Evolutionary conservation across 2,888 invertebrate species (phyloP), one percentile per base, ranked within the genome.

Genomic region (Habrosyne pyritoides): DNA sequence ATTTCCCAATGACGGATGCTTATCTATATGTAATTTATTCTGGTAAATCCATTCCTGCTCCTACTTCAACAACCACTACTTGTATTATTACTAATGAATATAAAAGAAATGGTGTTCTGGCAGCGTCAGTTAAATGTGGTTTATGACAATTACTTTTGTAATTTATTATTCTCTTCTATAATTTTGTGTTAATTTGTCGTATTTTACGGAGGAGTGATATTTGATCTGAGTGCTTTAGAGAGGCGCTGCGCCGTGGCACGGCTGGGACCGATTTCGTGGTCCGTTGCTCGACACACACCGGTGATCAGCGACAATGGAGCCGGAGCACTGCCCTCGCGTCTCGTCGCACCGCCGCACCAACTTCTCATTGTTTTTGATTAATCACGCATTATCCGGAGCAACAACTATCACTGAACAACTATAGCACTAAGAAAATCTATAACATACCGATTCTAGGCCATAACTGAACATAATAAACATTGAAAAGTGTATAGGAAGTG

Each of bases 191-290:
- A 36, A 36, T 42, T 42, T 18, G 18, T 42, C 42, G 42, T 42
- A 2, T 18, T 54, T 56, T 57, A 50, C 33, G 52, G 56, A 51
- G 33, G 47, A 51, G 47, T 21, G 36, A 55, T 53, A 53, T 36
- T 55, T 59, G 52, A 51, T 56, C 33, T 55, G 53, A 56, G 53
- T 47, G 52, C 24, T 51, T 48, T 48, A 28, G 54, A 63, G 57
- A 67, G 57, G 59, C 70, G 63, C 65, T 64, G 66, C 67, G 68
- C 67, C 69, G 60, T 61, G 64, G 61, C 71, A 75, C 71, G 79
- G 77, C 81, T 83, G 80, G 82, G 82, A 87, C 75, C 87, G 90
- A 91, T 91, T 90, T 91, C 86, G 87, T 89, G 90, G 84, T 90
- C 84, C 81, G 85, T 78, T 87, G 88, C 66, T 66, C 79, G 84